Conservation (phyloP, 92 coral and sea anemone species). For the Galaxea fascicularis region DNA sequence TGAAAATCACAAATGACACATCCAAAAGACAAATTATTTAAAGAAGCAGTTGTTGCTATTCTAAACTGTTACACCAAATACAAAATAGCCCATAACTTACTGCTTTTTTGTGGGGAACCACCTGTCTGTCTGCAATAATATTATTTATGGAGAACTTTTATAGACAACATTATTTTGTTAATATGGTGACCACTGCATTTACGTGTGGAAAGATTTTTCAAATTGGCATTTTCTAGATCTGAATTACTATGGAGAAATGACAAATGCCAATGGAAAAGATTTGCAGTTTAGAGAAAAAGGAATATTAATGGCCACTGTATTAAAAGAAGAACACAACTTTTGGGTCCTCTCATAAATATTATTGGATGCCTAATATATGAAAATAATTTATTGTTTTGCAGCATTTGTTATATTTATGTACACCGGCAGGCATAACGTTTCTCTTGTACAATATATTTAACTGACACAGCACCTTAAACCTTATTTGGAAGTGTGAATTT, state of each 20-base stretch:
- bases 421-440: too few species aligned
- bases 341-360: background rate
- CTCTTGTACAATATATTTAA: slow-evolving; percentile 19
- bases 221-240: background rate
- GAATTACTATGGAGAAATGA: background rate
- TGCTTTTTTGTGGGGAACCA: background rate
- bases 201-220: background rate
- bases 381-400: slow-evolving; percentile 9
- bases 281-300: background rate
- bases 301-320: background rate
- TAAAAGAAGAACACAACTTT: background rate
- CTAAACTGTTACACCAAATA: background rate
- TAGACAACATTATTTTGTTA: background rate
- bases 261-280: background rate
- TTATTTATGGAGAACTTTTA: background rate
- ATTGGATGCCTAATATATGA: background rate
- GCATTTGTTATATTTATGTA: slow-evolving; percentile 12
- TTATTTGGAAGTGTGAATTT: background rate
- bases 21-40: background rate
- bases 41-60: background rate
- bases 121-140: background rate
- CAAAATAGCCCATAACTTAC: background rate
- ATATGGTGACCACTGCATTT: background rate
- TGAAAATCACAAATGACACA: slow-evolving; percentile 31
- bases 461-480: background rate